Evolutionary conservation across 1,140 invertebrate species (phyloP).

Genomic region (Mercenaria mercenaria): DNA sequence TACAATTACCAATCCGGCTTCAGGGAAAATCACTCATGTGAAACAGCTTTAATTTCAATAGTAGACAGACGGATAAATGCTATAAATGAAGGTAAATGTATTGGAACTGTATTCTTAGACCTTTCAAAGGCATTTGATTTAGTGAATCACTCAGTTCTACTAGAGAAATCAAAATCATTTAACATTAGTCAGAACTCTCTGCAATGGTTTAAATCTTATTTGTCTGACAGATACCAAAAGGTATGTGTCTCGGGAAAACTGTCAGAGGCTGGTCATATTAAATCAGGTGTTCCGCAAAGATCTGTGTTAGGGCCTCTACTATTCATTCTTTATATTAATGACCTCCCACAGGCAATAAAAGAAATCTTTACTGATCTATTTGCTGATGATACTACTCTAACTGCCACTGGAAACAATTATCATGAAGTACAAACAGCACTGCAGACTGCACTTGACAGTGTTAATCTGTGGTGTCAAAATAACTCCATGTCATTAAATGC

Average conservation of each 20-base stretch:
- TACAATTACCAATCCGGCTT: neutral
- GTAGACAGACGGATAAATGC: neutral
- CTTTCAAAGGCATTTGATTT: neutral
- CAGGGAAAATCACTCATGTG: neutral
- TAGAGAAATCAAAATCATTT: neutral
- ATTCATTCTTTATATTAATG: neutral
- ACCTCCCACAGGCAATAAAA: neutral
- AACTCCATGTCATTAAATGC: neutral
- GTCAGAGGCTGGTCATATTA: neutral
- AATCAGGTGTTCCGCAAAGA: neutral
- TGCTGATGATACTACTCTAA: neutral
- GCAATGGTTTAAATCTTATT: neutral
- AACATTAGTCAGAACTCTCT: neutral
- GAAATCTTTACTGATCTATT: neutral
- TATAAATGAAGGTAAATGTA: neutral
- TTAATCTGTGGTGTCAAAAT: neutral
- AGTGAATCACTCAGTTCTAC: neutral
- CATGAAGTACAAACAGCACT: neutral
- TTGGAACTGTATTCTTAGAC: neutral
- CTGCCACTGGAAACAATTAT: neutral
- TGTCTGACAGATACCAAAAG: neutral
- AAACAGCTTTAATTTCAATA: neutral
- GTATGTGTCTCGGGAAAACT: neutral
- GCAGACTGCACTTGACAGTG: neutral
- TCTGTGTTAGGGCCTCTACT: neutral